Evolutionary conservation across 1,140 invertebrate species (phyloP).

Genomic region (Drosophila ironensis): DNA sequence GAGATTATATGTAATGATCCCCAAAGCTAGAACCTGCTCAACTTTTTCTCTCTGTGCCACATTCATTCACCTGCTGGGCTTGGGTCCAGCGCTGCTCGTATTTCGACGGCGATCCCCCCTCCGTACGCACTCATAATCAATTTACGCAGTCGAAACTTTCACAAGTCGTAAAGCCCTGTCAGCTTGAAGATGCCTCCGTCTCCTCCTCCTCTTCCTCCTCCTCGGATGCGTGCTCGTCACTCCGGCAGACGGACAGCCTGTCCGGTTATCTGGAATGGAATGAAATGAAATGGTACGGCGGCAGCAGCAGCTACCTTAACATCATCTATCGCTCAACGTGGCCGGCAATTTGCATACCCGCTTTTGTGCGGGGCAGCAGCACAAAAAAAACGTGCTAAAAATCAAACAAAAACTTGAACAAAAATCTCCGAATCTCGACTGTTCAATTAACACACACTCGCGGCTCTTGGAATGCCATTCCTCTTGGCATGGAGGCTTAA

Average conservation of each 20-base stretch:
- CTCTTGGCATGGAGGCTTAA: conserved; percentile 25
- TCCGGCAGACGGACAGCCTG: conserved; percentile 37
- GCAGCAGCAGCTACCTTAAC: conserved; percentile 6
- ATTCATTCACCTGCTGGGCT: conserved; percentile 30
- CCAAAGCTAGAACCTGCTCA: too few relatives aligned
- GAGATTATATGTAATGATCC: too few relatives aligned
- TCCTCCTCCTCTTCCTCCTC: too few relatives aligned
- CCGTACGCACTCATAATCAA: conserved; percentile 55
- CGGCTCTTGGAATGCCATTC: conserved; percentile 33
- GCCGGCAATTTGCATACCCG: conserved; percentile 58
- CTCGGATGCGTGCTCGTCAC: conserved; percentile 26
- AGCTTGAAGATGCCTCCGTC: conserved; percentile 35
- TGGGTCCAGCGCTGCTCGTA: conserved; percentile 16
- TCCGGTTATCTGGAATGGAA: conserved; percentile 21
- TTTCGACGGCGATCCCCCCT: conserved; percentile 16
- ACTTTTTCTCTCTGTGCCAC: conserved; percentile 16
- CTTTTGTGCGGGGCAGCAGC: conserved; percentile 17
- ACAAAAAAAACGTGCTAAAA: conserved; percentile 61
- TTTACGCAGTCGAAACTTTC: conserved; percentile 53
- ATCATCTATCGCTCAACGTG: conserved; percentile 43
- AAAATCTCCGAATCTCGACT: conserved; percentile 37
- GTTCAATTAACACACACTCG: conserved; percentile 61
- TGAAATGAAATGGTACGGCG: background rate
- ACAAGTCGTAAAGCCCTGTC: conserved; percentile 36
- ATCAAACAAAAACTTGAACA: conserved; percentile 43